Evolutionary conservation across 1,140 invertebrate genomes (phyloP).

Genomic region (Trigoniulus corallinus): DNA sequence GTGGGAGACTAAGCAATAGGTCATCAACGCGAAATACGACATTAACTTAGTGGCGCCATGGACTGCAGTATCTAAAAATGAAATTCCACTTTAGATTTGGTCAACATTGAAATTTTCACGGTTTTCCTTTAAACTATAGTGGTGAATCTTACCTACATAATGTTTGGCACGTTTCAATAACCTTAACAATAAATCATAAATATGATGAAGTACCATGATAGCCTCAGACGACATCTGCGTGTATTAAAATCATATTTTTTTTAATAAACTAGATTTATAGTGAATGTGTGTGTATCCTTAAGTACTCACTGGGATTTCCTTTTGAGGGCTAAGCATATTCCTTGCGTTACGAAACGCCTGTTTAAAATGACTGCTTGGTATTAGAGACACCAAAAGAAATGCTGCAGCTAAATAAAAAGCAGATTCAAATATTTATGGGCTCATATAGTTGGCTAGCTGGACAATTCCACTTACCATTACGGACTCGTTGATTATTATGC

Average conservation of each 20-base stretch:
- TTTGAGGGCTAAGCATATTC: conserved; percentile 26
- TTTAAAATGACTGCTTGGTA: conserved; percentile 71
- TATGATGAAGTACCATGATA: conserved; percentile 59
- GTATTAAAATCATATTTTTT: conserved; percentile 13
- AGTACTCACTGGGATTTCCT: conserved; percentile 24
- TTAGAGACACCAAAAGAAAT: conserved; percentile 65
- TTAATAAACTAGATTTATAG: conserved; percentile 3
- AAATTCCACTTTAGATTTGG: neutral
- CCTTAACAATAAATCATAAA: conserved; percentile 51
- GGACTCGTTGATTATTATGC: conserved; percentile 64
- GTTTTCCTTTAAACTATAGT: too few species aligned
- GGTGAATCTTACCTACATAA: conserved; percentile 33
- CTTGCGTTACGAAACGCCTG: conserved; percentile 57
- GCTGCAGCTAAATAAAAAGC: conserved; percentile 53
- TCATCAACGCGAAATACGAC: conserved; percentile 76
- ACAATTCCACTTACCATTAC: conserved; percentile 37
- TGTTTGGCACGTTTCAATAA: conserved; percentile 61
- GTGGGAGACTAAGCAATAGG: conserved; percentile 72
- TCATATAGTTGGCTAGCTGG: neutral
- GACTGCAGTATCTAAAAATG: conserved; percentile 42
- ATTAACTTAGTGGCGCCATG: conserved; percentile 82
- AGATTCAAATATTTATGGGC: neutral
- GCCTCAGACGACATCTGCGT: conserved; percentile 47
- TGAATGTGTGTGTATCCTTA: conserved; percentile 22
- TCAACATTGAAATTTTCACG: too few species aligned